A percentile compares a stretch with the other conserved stretches of the same genome.
These are phyloP conservation scores for Ricordea florida DNA, from an alignment of 92 coral and sea anemone genomes.

Conservation along the genomic window DNA sequence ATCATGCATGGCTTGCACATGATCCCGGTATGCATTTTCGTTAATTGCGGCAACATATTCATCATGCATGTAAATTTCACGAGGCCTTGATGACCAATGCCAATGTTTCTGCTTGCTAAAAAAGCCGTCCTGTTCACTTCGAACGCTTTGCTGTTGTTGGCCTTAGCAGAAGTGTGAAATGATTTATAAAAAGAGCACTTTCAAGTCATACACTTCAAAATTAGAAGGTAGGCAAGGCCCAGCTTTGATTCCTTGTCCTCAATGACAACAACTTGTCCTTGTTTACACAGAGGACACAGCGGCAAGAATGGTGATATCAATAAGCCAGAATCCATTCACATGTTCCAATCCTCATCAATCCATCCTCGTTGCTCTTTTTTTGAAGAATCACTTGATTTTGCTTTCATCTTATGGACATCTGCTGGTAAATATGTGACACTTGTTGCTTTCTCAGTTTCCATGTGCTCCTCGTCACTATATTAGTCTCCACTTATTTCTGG, in stretches of 20 bases:
- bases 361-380: conserved; percentile 13
- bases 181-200: conserved; percentile 14
- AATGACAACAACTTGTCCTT: conserved; percentile 7
- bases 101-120: conserved; percentile 49
- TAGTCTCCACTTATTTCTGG: neutral
- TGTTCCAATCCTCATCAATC: neutral
- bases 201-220: conserved; percentile 22
- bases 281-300: conserved; percentile 35
- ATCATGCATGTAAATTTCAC: conserved; percentile 45
- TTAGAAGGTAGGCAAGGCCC: conserved; percentile 53
- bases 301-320: conserved; percentile 30
- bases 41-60: conserved; percentile 62
- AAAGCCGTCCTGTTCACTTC: conserved; percentile 59
- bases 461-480: neutral
- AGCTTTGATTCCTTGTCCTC: conserved; percentile 26
- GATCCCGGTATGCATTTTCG: conserved; percentile 41
- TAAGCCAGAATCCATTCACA: conserved; percentile 32
- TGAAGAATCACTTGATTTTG: conserved; percentile 7
- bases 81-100: conserved; percentile 59
- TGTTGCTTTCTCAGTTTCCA: neutral
- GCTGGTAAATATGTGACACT: conserved; percentile 6
- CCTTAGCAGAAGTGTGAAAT: conserved; percentile 41
- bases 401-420: conserved; percentile 9
- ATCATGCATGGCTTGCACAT: conserved; percentile 31
- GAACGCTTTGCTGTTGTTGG: conserved; percentile 21